Percentiles rank a stretch among this genome's conserved stretches.
These are phyloP conservation scores for Coelinius sp. DNA, from an alignment of 2,888 invertebrate species.

Conservation along the genomic window DNA sequence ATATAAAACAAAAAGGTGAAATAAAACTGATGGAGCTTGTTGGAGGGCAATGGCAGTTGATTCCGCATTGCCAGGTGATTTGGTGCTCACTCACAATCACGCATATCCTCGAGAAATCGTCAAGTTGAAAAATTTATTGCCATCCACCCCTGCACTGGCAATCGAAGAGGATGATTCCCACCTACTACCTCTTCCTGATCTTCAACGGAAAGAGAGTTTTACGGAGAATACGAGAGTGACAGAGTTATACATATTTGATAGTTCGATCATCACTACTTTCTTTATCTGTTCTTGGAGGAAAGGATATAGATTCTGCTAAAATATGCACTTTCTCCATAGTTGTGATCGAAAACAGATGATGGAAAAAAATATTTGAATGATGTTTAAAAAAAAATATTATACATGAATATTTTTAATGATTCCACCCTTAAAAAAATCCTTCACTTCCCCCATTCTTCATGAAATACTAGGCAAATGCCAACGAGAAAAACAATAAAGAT, in stretches of 20 bases:
- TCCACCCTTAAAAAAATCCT: too few relatives aligned
- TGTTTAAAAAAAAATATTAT: too few relatives aligned
- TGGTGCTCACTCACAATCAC: slow-evolving; percentile 43
- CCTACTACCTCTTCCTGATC: not conserved
- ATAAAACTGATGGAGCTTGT: slow-evolving; percentile 6
- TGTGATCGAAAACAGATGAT: too few relatives aligned
- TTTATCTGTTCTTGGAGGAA: slow-evolving; percentile 6
- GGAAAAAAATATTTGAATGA: too few relatives aligned
- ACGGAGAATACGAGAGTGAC: slow-evolving; percentile 41
- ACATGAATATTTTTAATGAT: too few relatives aligned
- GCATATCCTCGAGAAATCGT: slow-evolving; percentile 50
- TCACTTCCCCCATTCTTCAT: too few relatives aligned
- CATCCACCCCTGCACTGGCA: slow-evolving; percentile 43
- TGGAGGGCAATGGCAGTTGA: not conserved
- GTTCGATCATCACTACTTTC: slow-evolving; percentile 53
- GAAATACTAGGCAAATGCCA: not conserved
- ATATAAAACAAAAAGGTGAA: not conserved
- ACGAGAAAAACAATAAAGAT: not conserved
- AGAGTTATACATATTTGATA: slow-evolving; percentile 59
- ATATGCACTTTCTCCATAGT: too few relatives aligned
- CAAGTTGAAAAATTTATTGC: slow-evolving; percentile 58
- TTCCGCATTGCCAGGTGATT: slow-evolving; percentile 47
- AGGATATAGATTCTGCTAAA: not conserved
- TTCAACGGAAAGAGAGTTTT: slow-evolving; percentile 43
- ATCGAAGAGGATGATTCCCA: slow-evolving; percentile 8